A percentile compares a stretch with the other conserved stretches of the same genome.
phyloP scores from a whole-genome alignment of 2,113 vertebrate genomes.

The Phyllostomus hastatus region DNA sequence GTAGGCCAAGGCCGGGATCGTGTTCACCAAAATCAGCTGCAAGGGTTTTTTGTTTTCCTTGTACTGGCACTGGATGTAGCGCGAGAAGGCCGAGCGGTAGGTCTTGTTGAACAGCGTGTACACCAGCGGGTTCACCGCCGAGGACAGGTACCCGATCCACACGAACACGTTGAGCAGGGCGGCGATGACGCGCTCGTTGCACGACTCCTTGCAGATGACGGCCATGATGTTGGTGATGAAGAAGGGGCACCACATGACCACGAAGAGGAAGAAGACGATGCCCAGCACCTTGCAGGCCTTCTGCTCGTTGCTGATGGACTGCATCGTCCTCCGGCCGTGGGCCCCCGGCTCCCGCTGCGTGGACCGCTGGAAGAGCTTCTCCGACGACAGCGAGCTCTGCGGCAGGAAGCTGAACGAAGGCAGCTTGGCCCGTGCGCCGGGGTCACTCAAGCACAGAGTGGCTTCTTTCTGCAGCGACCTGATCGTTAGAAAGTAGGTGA shows the following conservation, averaged over 20 bases:
- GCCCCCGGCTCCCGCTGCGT: constrained; percentile 82
- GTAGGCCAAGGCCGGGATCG: constrained; percentile 92
- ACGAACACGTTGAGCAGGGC: constrained; percentile 94
- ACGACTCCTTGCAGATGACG: constrained; percentile 88
- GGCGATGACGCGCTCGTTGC: constrained; percentile 84
- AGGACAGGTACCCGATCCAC: constrained; percentile 97
- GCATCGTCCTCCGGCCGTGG: constrained; percentile 90
- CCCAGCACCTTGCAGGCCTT: constrained; percentile 98
- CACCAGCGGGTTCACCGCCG: constrained; percentile 94
- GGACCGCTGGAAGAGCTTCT: constrained; percentile 91
- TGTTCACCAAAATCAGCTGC: constrained; percentile 95
- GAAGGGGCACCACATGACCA: constrained; percentile 98
- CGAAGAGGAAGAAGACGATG: constrained; percentile 96
- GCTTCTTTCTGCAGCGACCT: constrained; percentile 93
- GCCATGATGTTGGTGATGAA: constrained; percentile 97
- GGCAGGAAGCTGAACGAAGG: constrained; percentile 90
- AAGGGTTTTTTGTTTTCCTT: constrained; percentile 91
- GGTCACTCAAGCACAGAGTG: constrained; percentile 88
- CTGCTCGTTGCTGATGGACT: constrained; percentile 97
- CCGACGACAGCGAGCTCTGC: constrained; percentile 90
- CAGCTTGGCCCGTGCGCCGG: constrained; percentile 89
- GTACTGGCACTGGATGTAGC: constrained; percentile 93
- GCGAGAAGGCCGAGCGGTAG: constrained; percentile 91
- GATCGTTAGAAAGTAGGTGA: constrained; percentile 97
- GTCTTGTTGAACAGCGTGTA: constrained; percentile 97